phyloP scores from a whole-genome alignment of 2,113 vertebrate genomes.

The Thamnophis sirtalis region DNA sequence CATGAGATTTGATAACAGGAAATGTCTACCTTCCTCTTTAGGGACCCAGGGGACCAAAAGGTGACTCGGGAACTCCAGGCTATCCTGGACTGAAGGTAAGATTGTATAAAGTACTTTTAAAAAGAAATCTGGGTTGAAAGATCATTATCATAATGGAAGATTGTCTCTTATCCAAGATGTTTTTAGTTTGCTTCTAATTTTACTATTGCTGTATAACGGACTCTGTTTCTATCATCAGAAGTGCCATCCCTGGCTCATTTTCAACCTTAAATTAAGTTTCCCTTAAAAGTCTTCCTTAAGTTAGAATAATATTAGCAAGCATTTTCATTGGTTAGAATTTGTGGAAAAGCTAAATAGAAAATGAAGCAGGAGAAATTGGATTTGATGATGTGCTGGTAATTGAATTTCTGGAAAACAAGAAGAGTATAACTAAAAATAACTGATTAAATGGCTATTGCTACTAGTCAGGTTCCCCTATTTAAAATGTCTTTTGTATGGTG shows the following conservation, averaged over 20 bases:
- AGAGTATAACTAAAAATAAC: background rate
- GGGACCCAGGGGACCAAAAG: conserved; percentile 64
- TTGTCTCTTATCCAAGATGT: background rate
- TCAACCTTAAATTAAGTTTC: background rate
- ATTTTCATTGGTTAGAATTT: background rate
- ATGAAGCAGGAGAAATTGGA: background rate
- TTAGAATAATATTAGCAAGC: background rate
- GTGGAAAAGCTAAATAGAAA: background rate
- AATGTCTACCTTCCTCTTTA: conserved; percentile 23
- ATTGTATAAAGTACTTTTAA: background rate
- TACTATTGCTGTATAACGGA: background rate
- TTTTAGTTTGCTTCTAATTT: background rate
- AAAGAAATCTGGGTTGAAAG: background rate
- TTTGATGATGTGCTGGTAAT: background rate
- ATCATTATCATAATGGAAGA: background rate
- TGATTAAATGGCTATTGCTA: background rate
- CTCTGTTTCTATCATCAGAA: accelerated
- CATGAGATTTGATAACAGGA: background rate
- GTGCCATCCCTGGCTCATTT: background rate
- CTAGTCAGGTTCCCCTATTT: background rate
- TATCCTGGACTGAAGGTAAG: conserved; percentile 61
- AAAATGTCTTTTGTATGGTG: background rate
- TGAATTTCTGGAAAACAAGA: background rate
- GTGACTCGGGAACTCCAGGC: conserved; percentile 52
- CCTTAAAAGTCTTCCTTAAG: no score